Evolutionary conservation across 2,113 vertebrate genomes (phyloP).

Genomic region (Sinosuthora webbiana): DNA sequence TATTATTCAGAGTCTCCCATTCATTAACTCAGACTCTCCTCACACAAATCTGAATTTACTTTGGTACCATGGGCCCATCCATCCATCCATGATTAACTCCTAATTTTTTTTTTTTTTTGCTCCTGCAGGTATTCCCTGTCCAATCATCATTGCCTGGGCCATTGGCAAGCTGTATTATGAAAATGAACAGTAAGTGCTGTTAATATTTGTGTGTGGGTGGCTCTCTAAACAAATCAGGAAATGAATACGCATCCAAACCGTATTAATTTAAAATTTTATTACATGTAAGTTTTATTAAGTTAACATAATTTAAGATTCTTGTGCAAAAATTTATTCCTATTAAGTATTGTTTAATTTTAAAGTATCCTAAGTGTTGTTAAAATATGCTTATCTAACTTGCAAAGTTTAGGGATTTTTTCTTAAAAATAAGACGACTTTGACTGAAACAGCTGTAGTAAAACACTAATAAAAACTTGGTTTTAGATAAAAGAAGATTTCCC

Average conservation of each 20-base stretch:
- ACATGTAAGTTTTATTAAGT: too few species aligned
- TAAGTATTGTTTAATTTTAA: too few species aligned
- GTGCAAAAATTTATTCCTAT: too few species aligned
- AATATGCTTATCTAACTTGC: too few species aligned
- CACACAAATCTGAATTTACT: not conserved
- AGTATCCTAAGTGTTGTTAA: too few species aligned
- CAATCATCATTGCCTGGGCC: constrained; percentile 91
- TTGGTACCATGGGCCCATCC: not conserved
- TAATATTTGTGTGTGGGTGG: not conserved
- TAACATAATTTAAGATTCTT: too few species aligned
- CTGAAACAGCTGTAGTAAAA: too few species aligned
- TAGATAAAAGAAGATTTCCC: not conserved
- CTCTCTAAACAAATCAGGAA: not conserved
- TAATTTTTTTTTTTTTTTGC: not conserved
- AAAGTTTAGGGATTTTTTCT: too few species aligned
- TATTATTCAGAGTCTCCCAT: not conserved
- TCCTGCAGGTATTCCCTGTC: constrained; percentile 86
- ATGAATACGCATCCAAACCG: not conserved
- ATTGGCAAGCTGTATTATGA: constrained; percentile 90
- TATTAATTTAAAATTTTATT: too few species aligned
- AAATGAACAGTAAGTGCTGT: constrained; percentile 88
- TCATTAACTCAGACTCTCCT: not conserved
- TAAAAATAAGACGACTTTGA: too few species aligned
- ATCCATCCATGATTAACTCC: not conserved
- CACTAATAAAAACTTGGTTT: too few species aligned